Conservation (phyloP, 1,140 invertebrate species). For the Drosophila nannoptera region DNA sequence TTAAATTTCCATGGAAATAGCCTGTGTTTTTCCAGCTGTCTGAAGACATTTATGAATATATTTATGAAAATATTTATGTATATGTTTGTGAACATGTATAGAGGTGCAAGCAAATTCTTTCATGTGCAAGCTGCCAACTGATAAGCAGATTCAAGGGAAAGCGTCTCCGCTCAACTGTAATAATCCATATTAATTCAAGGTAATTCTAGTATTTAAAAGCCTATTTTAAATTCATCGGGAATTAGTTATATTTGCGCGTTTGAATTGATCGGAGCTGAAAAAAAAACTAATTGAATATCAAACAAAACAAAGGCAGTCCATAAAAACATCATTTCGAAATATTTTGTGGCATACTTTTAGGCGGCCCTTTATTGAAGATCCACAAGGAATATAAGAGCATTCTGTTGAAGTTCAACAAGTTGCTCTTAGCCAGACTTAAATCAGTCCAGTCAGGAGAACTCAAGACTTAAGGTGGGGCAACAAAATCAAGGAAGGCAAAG, state of each 20-base stretch:
- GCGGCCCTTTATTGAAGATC: too few relatives aligned
- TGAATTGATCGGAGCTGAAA: too few relatives aligned
- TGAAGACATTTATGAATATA: neutral
- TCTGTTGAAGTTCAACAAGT: too few relatives aligned
- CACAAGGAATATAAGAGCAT: too few relatives aligned
- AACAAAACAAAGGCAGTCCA: too few relatives aligned
- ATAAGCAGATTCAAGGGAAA: conserved; percentile 47
- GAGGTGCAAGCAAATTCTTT: neutral
- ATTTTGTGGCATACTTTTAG: too few relatives aligned
- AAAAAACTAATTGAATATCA: too few relatives aligned
- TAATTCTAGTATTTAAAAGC: neutral
- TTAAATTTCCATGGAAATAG: neutral
- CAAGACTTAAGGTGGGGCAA: too few relatives aligned
- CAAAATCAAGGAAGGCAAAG: too few relatives aligned
- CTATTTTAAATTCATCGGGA: neutral
- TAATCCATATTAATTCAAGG: neutral
- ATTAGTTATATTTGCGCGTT: neutral
- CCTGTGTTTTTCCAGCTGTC: neutral
- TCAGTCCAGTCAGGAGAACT: too few relatives aligned
- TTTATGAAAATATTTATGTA: neutral
- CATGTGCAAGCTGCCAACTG: conserved; percentile 2
- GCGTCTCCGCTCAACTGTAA: neutral
- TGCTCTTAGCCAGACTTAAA: too few relatives aligned
- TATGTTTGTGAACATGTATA: neutral
- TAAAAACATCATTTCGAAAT: too few relatives aligned